phyloP scores from a whole-genome alignment of 2,888 invertebrate species.

The Argyra leucocephala region DNA sequence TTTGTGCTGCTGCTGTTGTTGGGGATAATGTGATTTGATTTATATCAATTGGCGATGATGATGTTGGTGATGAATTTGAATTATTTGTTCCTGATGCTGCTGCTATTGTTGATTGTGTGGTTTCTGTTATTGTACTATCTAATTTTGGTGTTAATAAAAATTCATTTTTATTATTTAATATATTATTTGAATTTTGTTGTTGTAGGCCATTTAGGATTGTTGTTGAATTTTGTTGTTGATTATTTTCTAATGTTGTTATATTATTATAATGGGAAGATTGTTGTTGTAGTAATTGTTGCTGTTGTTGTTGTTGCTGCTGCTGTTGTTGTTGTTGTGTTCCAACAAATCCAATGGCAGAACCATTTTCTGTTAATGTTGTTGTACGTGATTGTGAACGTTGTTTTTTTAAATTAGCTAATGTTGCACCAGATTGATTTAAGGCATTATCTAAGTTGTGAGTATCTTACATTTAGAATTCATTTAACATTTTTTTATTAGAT shows the following conservation, averaged over 20 bases:
- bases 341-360: conserved; percentile 39
- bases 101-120: conserved; percentile 24
- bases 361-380: conserved; percentile 44
- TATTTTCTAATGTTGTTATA: conserved; percentile 17
- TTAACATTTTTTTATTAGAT: conserved; percentile 15
- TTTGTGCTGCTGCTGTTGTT: conserved; percentile 35
- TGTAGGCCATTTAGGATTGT: conserved; percentile 36
- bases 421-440: conserved; percentile 39
- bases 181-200: conserved; percentile 29
- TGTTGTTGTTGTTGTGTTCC: conserved; percentile 40
- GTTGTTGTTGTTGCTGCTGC: conserved; percentile 35
- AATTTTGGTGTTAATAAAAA: conserved; percentile 25
- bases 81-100: not conserved
- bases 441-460: conserved; percentile 31
- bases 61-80: conserved; percentile 20
- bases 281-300: not conserved
- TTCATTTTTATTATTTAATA: conserved; percentile 36
- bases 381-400: conserved; percentile 73
- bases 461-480: conserved; percentile 22
- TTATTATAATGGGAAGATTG: conserved; percentile 17
- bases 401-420: conserved; percentile 86
- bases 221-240: conserved; percentile 35
- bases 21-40: conserved; percentile 29
- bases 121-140: conserved; percentile 31
- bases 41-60: conserved; percentile 12